Evolutionary conservation across 2,113 vertebrate genomes (phyloP), one percentile per base, ranked within the genome.

Genomic region (Ammospiza nelsoni): DNA sequence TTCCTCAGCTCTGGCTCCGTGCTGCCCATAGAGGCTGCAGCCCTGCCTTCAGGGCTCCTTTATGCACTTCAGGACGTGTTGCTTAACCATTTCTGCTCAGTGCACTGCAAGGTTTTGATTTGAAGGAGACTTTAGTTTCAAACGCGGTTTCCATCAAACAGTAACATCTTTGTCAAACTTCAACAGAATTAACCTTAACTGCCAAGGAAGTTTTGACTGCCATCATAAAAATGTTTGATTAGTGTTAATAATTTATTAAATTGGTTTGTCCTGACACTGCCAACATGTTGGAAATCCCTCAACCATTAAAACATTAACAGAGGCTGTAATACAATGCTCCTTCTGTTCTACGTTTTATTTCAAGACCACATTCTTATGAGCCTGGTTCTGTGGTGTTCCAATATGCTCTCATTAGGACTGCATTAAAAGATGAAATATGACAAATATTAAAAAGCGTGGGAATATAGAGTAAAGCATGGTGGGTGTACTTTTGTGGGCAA

Each of bases 191-290:
- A 95, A 94, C 94, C 90, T 97, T 94, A 93, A 95, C 95, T 95
- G 86, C 95, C 73, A 87, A 80, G 89, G 91, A 95, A 94, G 94
- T 91, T 95, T 93, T 93, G 92, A 96, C 67, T 95, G 89, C 87
- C 77, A 35, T 90, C 91, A 97, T 96, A 97, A 97, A 96, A 97
- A 96, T 96, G 92, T 97, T 97, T 97, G 97, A 97, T 96, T 96
- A 93, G 97, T 96, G 95, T 97, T 97, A 97, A 97, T 98, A 97
- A 97, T 98, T 97, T 95, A 96, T 97, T 94, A 96, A 96, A 97
- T 94, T 94, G 88, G 91, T 84, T 94, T 94, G 91, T 95, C 80
- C 90, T 96, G 94, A 94, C 94, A 90, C 78, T 96, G 94, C 95
- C 94, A 97, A 89, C 95, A 93, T 94, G 84, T 11, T 96, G 96